Conservation (phyloP, 2,888 invertebrate genomes). For the Melitaea athalia region DNA sequence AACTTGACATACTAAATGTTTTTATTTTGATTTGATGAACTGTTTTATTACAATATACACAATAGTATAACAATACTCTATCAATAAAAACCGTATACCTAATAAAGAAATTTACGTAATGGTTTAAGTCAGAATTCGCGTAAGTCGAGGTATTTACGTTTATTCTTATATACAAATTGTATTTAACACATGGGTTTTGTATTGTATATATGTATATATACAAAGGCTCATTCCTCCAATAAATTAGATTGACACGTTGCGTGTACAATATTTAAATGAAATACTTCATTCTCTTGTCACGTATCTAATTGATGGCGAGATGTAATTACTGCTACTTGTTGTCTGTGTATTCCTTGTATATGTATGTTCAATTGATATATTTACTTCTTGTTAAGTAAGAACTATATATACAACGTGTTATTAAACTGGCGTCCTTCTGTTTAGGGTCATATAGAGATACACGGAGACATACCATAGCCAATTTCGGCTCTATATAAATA, state of each 20-base stretch:
- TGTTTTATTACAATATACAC: too few relatives aligned
- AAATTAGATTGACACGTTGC: constrained; percentile 8
- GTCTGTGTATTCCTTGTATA: constrained; percentile 9
- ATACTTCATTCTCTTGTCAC: constrained; percentile 17
- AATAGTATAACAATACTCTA: too few relatives aligned
- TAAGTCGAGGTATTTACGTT: too few relatives aligned
- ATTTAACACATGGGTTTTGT: not conserved
- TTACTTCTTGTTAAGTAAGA: not conserved
- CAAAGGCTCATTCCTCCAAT: not conserved
- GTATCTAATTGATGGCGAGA: constrained; percentile 9
- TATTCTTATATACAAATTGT: not conserved
- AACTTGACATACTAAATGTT: too few relatives aligned
- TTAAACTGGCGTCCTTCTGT: not conserved
- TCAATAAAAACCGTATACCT: too few relatives aligned
- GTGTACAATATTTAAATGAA: constrained; percentile 9
- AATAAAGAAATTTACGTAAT: too few relatives aligned
- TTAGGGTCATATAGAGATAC: too few relatives aligned
- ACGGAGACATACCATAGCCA: too few relatives aligned
- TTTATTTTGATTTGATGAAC: too few relatives aligned
- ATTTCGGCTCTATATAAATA: too few relatives aligned
- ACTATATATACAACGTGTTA: not conserved
- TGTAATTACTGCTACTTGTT: constrained; percentile 16
- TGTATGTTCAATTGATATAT: not conserved
- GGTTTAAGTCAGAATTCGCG: too few relatives aligned
- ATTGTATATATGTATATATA: not conserved